Evolutionary conservation across 1,140 invertebrate genomes (phyloP).

Genomic region (Lucilia cuprina): DNA sequence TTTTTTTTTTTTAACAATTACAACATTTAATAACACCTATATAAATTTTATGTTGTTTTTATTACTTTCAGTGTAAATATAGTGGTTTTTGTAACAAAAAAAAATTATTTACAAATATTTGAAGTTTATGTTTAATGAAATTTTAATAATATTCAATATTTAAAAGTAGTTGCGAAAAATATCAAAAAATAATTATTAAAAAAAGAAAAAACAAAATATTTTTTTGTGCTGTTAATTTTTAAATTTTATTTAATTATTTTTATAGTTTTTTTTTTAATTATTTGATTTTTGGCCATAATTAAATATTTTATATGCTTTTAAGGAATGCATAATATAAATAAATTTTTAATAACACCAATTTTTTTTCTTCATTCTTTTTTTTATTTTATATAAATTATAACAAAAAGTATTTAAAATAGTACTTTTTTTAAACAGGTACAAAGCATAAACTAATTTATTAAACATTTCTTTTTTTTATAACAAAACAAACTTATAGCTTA

Average conservation of each 20-base stretch:
- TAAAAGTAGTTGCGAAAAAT: background rate
- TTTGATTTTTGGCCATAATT: background rate
- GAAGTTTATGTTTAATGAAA: background rate
- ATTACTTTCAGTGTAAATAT: constrained; percentile 45
- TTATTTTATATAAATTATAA: background rate
- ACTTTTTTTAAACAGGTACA: background rate
- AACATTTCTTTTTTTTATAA: background rate
- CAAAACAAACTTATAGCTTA: background rate
- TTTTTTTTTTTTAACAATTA: constrained; percentile 15
- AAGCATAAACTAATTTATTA: background rate
- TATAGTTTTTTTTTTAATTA: background rate
- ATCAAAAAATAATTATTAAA: too few species aligned
- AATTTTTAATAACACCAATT: background rate
- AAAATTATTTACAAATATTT: constrained; percentile 6
- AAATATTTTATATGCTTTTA: constrained; percentile 1
- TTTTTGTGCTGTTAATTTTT: background rate
- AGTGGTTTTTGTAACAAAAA: background rate
- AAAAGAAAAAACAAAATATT: too few species aligned
- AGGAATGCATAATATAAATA: constrained; percentile 1
- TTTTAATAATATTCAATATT: background rate
- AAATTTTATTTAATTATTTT: background rate
- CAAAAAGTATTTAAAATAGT: background rate
- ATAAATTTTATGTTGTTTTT: constrained; percentile 50
- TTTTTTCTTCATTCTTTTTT: background rate
- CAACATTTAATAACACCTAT: constrained; percentile 36